Evolutionary conservation across 2,113 vertebrate genomes (phyloP), one percentile per base, ranked within the genome.

Genomic region (Odocoileus hemionus): DNA sequence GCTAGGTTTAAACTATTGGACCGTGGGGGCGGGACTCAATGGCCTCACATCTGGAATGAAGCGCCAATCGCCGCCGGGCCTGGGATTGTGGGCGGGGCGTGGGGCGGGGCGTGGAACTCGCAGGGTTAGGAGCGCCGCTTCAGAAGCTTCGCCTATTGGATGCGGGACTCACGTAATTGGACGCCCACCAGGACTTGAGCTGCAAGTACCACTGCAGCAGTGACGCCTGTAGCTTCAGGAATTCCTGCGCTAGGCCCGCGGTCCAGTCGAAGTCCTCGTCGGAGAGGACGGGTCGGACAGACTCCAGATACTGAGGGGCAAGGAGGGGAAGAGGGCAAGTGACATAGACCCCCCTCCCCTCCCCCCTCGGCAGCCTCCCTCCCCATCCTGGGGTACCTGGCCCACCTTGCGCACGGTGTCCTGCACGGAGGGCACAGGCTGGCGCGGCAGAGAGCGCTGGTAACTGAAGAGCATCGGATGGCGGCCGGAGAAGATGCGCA

Each of bases 401-500:
- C 99, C 98, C 98, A 99, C 99, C 99, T 99, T 99, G 94, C 98
- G 99, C 76, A 99, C 96, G 0, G 99, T 99, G 96, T 99, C 99
- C 91, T 99, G 99, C 88, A 99, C 94, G 14, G 98, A 19, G 39
- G 99, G 99, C 67, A 99, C 98, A 1, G 99, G 99, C 91, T 99
- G 99, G 94, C 99, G 99, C 47, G 99, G 99, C 96, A 99, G 95
- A 1, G 99, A 99, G 2, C 99, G 99, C 96, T 99, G 99, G 97
- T 99, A 99, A 96, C 99, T 99, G 98, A 99, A 99, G 74, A 99
- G 99, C 96, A 99, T 98, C 6, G 99, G 99, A 94, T 99, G 99
- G 17, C 99, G 99, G 89, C 99, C 99, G 2, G 99, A 99, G 96
- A 99, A 99, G 97, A 99, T 99, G 92, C 99, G 99, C 95, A 99